Base-by-base conservation (phyloP, 2,113 vertebrate genomes). In the Prolemur simus region DNA sequence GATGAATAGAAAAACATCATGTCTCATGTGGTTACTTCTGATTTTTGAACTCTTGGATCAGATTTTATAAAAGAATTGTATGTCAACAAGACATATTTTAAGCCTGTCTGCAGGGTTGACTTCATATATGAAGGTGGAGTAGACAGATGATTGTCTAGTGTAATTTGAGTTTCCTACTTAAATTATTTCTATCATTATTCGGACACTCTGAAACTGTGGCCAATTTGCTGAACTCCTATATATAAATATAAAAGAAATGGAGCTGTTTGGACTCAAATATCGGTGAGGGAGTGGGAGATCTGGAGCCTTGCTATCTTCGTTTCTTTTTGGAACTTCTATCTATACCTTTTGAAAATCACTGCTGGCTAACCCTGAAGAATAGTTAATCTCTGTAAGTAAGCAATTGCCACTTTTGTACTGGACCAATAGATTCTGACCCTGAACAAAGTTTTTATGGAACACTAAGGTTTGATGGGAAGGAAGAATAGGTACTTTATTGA, bases 21-120 rank as follows among this genome's bases (percentile, higher is more conserved):
- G 1, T 54, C 11, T 94, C 21, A 25, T 23, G 18, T 64, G 29
- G 27, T 84, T 81, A 82, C 32, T 94, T 78, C 25, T 92, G 64
- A 58, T 74, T 95, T 93, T 88, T 94, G 64, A 78, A 56, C 15
- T 56, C 9, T 69, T 45, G 18, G 0, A 58, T 69, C 20, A 47
- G 64, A 39, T 58, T 87, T 95, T 96, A 89, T 21, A 78, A 77
- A 86, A 58, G 54, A 87, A 60, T 81, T 84, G 8, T 63, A 25
- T 20, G 1, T 85, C 69, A 94, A 49, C 1, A 81, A 81, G 83
- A 88, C 12, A 63, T 6, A 39, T 39, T 80, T 84, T 82, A 76
- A 87, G 39, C 34, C 39, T 42, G 5, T 39, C 2, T 12, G 6
- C 42, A 56, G 21, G 32, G 3, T 52, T 95, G 49, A 49, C 71